phyloP scores from a whole-genome alignment of 2,113 vertebrate species.

The Poeciliopsis prolifica region DNA sequence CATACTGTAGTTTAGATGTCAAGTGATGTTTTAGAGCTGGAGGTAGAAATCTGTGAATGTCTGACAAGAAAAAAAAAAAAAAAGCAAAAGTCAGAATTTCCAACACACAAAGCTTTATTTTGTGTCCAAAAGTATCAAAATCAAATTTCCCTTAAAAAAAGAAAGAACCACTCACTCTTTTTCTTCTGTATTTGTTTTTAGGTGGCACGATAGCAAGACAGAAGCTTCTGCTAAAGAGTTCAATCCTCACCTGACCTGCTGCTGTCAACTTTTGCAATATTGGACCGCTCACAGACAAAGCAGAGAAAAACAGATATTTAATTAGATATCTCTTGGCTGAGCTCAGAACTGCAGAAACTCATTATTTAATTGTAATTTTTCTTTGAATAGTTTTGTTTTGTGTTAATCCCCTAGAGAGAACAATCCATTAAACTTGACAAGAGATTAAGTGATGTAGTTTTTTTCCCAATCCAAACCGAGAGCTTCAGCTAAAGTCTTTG shows the following conservation, averaged over 20 bases:
- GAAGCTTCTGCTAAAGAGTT: constrained; percentile 17
- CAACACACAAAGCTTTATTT: not conserved
- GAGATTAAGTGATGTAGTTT: constrained; percentile 43
- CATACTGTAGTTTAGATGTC: not conserved
- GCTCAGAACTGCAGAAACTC: constrained; percentile 46
- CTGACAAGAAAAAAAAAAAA: not conserved
- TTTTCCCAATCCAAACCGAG: constrained; percentile 24
- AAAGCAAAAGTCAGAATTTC: not conserved
- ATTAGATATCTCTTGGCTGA: constrained; percentile 56
- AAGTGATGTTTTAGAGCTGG: constrained; percentile 1
- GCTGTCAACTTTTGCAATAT: constrained; percentile 39
- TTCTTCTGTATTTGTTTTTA: constrained; percentile 29
- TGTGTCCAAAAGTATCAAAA: not conserved
- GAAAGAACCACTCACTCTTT: not conserved
- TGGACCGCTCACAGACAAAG: constrained; percentile 45
- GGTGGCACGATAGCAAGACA: constrained; percentile 68
- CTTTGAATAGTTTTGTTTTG: constrained; percentile 42
- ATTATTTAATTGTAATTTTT: constrained; percentile 56
- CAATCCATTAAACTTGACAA: constrained; percentile 46
- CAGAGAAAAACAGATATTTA: constrained; percentile 57
- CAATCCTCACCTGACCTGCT: constrained; percentile 7
- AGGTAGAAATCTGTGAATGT: not conserved
- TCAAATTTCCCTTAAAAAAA: not conserved
- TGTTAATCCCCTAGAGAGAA: constrained; percentile 45
- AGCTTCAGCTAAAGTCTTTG: constrained; percentile 34